These are phyloP conservation scores for Apamea crenata DNA, from an alignment of 2,888 invertebrate genomes.

Conservation along the genomic window DNA sequence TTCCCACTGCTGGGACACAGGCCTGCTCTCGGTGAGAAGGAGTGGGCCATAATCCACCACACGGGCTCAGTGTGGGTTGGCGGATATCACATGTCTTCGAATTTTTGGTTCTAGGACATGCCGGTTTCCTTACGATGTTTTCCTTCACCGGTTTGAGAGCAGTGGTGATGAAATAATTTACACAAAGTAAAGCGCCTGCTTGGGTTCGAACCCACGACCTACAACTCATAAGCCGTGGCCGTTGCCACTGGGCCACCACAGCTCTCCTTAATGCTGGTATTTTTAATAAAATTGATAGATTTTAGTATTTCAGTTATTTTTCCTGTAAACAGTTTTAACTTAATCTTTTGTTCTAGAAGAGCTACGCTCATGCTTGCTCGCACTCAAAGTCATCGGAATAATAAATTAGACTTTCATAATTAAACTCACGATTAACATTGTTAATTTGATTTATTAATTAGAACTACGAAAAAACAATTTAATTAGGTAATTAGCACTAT, in stretches of 20 bases:
- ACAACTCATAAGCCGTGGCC: too few relatives aligned
- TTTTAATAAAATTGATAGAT: not conserved
- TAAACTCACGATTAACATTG: constrained; percentile 24
- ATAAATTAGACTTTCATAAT: constrained; percentile 30
- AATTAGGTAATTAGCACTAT: constrained; percentile 32
- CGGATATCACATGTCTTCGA: not conserved
- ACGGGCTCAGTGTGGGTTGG: not conserved
- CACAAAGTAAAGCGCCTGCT: not conserved
- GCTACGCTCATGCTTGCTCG: constrained; percentile 9
- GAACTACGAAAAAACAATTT: constrained; percentile 24
- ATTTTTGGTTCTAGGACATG: not conserved
- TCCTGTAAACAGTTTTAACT: not conserved
- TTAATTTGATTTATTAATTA: constrained; percentile 26
- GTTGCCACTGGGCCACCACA: too few relatives aligned
- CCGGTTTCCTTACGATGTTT: not conserved
- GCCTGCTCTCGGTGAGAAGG: too few relatives aligned
- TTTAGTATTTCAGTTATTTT: not conserved
- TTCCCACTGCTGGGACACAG: too few relatives aligned
- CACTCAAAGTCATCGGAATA: constrained; percentile 13
- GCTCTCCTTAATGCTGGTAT: not conserved
- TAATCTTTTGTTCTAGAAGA: not conserved
- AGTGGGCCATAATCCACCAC: not conserved
- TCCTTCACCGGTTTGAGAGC: not conserved
- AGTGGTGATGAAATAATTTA: not conserved
- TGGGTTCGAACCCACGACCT: not conserved